These are phyloP conservation scores for Sander vitreus DNA, from an alignment of 2,113 vertebrate genomes.

Conservation along the genomic window DNA sequence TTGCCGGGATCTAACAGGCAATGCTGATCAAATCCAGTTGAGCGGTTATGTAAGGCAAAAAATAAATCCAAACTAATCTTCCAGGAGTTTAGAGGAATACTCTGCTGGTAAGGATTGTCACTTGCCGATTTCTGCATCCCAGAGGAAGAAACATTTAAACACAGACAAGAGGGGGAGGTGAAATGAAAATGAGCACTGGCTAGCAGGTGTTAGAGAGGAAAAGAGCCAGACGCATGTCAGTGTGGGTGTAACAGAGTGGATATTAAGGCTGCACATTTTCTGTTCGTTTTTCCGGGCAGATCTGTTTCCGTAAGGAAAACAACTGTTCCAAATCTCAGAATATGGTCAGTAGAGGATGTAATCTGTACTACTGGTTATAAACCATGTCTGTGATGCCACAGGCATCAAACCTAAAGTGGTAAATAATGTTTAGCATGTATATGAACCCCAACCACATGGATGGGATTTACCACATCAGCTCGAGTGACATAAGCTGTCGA, in stretches of 20 bases:
- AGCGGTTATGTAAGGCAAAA: conserved; percentile 67
- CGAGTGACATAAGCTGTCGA: background rate
- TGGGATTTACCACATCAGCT: conserved; percentile 26
- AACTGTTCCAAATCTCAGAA: background rate
- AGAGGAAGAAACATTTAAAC: conserved; percentile 32
- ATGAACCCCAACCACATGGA: conserved; percentile 2
- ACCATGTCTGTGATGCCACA: conserved; percentile 9
- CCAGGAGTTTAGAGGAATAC: conserved; percentile 43
- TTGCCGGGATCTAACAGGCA: conserved; percentile 31
- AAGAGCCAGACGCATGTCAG: conserved; percentile 50
- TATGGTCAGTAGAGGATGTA: conserved; percentile 8
- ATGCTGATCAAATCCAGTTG: conserved; percentile 58
- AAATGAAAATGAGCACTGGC: conserved; percentile 25
- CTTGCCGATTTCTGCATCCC: conserved; percentile 23
- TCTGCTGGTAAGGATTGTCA: conserved; percentile 26
- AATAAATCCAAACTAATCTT: conserved; percentile 65
- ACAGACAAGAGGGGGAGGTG: conserved; percentile 39
- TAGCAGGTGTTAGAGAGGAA: conserved; percentile 46
- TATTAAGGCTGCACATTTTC: conserved; percentile 21
- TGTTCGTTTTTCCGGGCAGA: conserved; percentile 13
- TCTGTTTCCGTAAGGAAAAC: conserved; percentile 20
- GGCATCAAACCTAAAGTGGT: conserved; percentile 4
- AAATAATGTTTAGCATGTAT: conserved; percentile 9
- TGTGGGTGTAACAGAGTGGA: conserved; percentile 29
- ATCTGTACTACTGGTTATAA: conserved; percentile 6